Percentiles rank a stretch among this genome's conserved stretches.
phyloP scores from a whole-genome alignment of 2,797 vertebrate species.

The Myiotriccus ornatus region DNA sequence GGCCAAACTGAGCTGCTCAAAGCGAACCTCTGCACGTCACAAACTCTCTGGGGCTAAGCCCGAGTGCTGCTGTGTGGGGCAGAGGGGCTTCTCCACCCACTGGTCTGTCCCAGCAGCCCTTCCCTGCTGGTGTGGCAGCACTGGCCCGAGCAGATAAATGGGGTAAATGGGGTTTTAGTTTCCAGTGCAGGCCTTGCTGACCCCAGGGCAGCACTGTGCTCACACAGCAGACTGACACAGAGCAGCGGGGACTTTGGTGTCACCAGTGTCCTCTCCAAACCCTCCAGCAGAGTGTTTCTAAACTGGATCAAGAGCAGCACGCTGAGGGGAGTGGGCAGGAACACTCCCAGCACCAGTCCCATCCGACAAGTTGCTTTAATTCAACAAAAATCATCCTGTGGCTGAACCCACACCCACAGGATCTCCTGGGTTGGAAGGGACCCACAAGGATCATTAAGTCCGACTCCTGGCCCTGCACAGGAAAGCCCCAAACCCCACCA shows the following conservation, averaged over 20 bases:
- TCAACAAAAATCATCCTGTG: neutral
- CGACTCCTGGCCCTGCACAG: neutral
- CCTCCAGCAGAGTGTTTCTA: neutral
- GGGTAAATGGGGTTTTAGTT: neutral
- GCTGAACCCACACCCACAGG: neutral
- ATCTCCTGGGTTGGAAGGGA: neutral
- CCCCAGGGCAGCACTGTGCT: neutral
- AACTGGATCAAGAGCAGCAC: neutral
- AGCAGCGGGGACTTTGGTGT: neutral
- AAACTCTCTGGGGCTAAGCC: neutral
- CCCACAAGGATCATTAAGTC: neutral
- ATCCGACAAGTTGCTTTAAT: neutral
- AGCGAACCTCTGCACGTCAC: neutral
- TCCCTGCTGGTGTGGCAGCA: neutral
- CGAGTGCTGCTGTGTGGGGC: neutral
- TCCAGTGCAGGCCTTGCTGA: no score
- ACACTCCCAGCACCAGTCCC: neutral
- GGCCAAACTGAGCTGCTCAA: neutral
- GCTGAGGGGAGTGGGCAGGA: neutral
- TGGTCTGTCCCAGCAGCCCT: neutral
- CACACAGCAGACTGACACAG: neutral
- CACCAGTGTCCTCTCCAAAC: neutral
- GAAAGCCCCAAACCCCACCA: neutral
- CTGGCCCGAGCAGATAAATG: neutral
- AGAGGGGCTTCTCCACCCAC: fast-evolving